Evolutionary conservation across 2,113 vertebrate species (phyloP).

Genomic region (Physeter macrocephalus): DNA sequence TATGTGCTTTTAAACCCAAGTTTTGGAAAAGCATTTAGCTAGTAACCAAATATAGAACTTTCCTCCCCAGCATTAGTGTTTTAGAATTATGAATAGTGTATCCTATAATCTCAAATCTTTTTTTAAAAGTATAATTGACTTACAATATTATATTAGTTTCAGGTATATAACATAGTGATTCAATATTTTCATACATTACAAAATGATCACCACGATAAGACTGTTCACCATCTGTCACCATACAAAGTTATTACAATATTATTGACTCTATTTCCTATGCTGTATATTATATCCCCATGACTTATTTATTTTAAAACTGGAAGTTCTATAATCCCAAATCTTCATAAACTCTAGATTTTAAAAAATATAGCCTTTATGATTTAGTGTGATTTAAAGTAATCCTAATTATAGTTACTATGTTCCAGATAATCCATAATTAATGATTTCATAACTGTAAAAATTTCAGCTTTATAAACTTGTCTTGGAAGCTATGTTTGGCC

Average conservation of each 20-base stretch:
- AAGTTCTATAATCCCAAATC: neutral
- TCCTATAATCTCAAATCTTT: neutral
- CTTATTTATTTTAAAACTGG: neutral
- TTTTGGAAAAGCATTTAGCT: conserved; percentile 23
- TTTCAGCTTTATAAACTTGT: neutral
- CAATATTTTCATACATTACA: neutral
- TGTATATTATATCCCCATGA: neutral
- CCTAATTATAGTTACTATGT: conserved; percentile 1
- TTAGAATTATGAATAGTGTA: neutral
- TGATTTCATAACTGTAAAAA: neutral
- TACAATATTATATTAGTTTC: neutral
- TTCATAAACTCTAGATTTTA: neutral
- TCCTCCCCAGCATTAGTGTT: neutral
- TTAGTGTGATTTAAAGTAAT: conserved; percentile 19
- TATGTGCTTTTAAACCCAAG: conserved; percentile 33
- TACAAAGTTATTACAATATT: neutral
- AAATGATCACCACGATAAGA: neutral
- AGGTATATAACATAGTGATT: neutral
- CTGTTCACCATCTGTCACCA: neutral
- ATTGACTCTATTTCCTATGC: neutral
- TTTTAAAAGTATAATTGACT: neutral
- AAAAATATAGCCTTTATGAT: neutral
- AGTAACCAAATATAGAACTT: neutral
- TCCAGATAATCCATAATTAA: neutral
- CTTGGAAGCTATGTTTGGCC: neutral